phyloP scores from a whole-genome alignment of 2,113 vertebrate species.

The Aegotheles bennettii region DNA sequence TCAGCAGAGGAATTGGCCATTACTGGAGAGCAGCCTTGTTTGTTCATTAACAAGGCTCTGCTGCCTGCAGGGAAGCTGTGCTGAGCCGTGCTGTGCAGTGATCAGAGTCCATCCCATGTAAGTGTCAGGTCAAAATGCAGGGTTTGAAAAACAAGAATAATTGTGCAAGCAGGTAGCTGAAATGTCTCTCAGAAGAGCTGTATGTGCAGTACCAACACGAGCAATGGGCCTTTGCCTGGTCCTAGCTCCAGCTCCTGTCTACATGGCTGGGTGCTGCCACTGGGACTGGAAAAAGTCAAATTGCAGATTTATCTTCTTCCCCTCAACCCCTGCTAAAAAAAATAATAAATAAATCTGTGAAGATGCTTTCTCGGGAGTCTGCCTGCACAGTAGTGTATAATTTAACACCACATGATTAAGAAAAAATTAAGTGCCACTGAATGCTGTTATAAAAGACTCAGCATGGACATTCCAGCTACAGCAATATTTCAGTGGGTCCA shows the following conservation, averaged over 20 bases:
- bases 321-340: not conserved
- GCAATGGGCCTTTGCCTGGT: not conserved
- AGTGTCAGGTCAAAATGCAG: not conserved
- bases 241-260: not conserved
- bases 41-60: not conserved
- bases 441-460: not conserved
- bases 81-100: not conserved
- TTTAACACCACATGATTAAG: not conserved
- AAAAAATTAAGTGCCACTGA: not conserved
- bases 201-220: not conserved
- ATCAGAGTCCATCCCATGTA: not conserved
- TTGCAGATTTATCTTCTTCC: not conserved
- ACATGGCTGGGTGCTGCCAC: accelerated
- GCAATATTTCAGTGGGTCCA: not conserved
- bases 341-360: not conserved
- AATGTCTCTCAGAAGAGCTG: not conserved
- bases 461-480: not conserved
- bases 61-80: not conserved
- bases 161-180: not conserved
- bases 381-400: not conserved
- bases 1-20: not conserved
- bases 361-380: not conserved
- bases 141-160: not conserved
- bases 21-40: not conserved
- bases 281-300: not conserved